phyloP scores from a whole-genome alignment of 2,797 vertebrate species.

The Siniperca obscura region DNA sequence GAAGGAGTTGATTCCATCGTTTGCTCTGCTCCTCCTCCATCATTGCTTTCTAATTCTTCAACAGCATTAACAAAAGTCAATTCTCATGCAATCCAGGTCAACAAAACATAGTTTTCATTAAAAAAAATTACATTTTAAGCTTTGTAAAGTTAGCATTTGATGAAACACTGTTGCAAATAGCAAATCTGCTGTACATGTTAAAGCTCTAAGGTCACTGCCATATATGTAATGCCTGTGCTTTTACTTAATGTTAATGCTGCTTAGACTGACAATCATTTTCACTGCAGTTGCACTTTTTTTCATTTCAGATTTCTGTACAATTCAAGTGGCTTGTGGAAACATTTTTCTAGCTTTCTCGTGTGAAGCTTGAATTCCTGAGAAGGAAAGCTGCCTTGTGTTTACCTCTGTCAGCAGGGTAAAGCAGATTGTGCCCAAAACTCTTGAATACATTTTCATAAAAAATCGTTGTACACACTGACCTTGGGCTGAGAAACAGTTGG shows the following conservation, averaged over 20 bases:
- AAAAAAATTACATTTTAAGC: background rate
- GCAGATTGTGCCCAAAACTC: constrained; percentile 2
- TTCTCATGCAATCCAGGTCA: background rate
- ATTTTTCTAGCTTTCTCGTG: background rate
- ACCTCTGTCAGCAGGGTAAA: background rate
- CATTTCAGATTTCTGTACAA: constrained; percentile 1
- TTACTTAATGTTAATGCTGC: constrained; percentile 12
- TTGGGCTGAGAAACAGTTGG: background rate
- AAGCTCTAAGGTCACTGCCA: background rate
- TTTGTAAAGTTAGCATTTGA: background rate
- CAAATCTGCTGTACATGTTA: background rate
- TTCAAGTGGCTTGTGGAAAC: background rate
- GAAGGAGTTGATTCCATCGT: background rate
- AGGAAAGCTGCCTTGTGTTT: constrained; percentile 1
- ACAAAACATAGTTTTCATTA: too few species aligned
- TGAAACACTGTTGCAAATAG: background rate
- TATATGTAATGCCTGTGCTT: background rate
- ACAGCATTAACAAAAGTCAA: background rate
- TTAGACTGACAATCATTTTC: background rate
- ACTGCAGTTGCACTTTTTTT: constrained; percentile 1
- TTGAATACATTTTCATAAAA: constrained; percentile 30
- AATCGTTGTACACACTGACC: background rate
- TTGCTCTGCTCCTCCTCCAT: background rate
- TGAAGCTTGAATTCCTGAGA: constrained; percentile 10
- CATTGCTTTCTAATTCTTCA: background rate